phyloP scores from a whole-genome alignment of 2,888 invertebrate species.

The Napeogenes inachia region DNA sequence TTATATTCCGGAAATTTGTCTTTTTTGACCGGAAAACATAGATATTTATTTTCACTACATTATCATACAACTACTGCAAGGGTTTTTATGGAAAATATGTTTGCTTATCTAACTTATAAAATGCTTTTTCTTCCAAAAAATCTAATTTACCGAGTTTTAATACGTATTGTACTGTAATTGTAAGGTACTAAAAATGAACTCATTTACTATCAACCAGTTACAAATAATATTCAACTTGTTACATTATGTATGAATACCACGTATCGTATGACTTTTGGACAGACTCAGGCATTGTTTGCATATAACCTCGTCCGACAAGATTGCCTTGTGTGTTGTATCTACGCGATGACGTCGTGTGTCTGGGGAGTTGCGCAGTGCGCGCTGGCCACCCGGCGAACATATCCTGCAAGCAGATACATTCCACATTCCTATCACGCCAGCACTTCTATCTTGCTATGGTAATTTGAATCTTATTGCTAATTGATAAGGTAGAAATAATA shows the following conservation, averaged over 20 bases:
- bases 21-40: too few relatives aligned
- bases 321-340: slow-evolving; percentile 39
- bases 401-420: slow-evolving; percentile 40
- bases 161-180: too few relatives aligned
- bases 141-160: too few relatives aligned
- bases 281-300: slow-evolving; percentile 30
- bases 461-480: slow-evolving; percentile 32
- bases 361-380: slow-evolving; percentile 77
- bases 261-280: slow-evolving; percentile 29
- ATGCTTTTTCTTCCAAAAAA: too few relatives aligned
- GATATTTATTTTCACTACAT: too few relatives aligned
- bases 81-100: too few relatives aligned
- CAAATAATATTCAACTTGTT: too few relatives aligned
- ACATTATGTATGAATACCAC: slow-evolving; percentile 30
- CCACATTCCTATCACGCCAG: slow-evolving; percentile 50
- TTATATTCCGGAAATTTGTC: too few relatives aligned
- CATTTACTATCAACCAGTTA: too few relatives aligned
- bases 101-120: too few relatives aligned
- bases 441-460: slow-evolving; percentile 18
- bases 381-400: slow-evolving; percentile 68
- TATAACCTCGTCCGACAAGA: slow-evolving; percentile 31
- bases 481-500: slow-evolving; percentile 8
- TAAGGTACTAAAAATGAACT: too few relatives aligned
- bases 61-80: too few relatives aligned
- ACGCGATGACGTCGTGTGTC: slow-evolving; percentile 66